Evolutionary conservation across 2,113 vertebrate genomes (phyloP).

Genomic region (Ovis canadensis): DNA sequence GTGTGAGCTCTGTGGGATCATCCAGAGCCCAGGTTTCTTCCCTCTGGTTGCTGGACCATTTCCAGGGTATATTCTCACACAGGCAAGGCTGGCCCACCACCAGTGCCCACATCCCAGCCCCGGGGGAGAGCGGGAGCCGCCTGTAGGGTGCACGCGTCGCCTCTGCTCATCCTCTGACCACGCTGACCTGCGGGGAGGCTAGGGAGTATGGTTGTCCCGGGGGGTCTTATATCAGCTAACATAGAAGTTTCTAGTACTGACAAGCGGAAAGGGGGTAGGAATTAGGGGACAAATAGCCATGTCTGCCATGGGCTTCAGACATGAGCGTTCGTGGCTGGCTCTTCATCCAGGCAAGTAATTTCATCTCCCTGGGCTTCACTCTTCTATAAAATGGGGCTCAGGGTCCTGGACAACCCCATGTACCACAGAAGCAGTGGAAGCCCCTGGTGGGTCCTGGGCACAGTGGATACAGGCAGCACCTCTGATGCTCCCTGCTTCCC

Average conservation of each 20-base stretch:
- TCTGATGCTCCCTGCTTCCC: rapidly evolving
- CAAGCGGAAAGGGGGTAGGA: neutral
- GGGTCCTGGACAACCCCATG: rapidly evolving
- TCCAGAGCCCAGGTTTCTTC: neutral
- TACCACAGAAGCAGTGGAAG: rapidly evolving
- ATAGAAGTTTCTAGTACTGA: neutral
- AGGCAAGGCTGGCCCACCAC: too few relatives aligned
- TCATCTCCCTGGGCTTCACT: neutral
- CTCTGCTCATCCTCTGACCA: neutral
- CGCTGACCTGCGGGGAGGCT: rapidly evolving
- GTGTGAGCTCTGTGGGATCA: neutral
- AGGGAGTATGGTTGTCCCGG: rapidly evolving
- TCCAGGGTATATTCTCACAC: neutral
- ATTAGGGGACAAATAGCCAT: neutral
- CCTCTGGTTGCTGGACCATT: too few relatives aligned
- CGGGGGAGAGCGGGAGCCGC: rapidly evolving
- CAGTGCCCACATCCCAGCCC: neutral
- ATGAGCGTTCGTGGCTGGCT: rapidly evolving
- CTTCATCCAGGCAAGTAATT: neutral
- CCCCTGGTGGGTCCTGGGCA: neutral
- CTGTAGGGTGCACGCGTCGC: neutral
- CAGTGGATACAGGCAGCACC: neutral
- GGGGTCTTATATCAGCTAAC: neutral
- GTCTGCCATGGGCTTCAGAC: neutral
- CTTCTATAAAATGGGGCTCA: rapidly evolving